Percentiles rank a stretch among this genome's conserved stretches.
These are phyloP conservation scores for Ageneiosus marmoratus DNA, from an alignment of 2,113 vertebrate species.

Conservation along the genomic window DNA sequence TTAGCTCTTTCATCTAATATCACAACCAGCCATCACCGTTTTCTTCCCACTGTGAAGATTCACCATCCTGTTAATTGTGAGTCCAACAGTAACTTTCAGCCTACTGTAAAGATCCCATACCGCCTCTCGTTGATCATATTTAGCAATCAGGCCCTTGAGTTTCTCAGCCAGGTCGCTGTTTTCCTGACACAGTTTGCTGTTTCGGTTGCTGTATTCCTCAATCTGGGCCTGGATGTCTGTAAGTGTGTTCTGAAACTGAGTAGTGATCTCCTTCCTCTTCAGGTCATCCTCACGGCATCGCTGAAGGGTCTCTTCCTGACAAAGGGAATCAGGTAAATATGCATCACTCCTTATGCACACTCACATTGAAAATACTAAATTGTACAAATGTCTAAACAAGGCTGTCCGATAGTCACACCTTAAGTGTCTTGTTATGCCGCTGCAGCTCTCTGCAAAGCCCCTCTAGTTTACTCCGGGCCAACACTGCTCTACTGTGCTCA, in stretches of 20 bases:
- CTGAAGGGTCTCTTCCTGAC: slow-evolving; percentile 94
- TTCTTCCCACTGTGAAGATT: not conserved
- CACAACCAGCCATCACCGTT: not conserved
- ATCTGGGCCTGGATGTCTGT: slow-evolving; percentile 95
- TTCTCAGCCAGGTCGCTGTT: slow-evolving; percentile 93
- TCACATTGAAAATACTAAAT: not conserved
- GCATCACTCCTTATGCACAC: not conserved
- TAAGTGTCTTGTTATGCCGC: slow-evolving; percentile 96
- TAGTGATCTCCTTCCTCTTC: slow-evolving; percentile 97
- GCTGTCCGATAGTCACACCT: slow-evolving; percentile 72
- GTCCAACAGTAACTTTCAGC: not conserved
- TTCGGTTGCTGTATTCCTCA: slow-evolving; percentile 93
- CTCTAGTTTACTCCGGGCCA: slow-evolving; percentile 95
- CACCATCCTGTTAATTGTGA: not conserved
- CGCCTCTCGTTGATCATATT: slow-evolving; percentile 95
- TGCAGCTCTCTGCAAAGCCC: slow-evolving; percentile 94
- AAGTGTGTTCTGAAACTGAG: slow-evolving; percentile 93
- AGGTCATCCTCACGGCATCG: slow-evolving; percentile 93
- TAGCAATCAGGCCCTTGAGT: slow-evolving; percentile 91
- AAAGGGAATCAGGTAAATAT: not conserved
- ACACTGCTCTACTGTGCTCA: slow-evolving; percentile 90
- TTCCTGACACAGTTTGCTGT: slow-evolving; percentile 93
- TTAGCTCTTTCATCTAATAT: not conserved
- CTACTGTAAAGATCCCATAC: slow-evolving; percentile 67
- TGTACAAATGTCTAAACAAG: not conserved